Base-by-base conservation (phyloP, 2,888 invertebrate species). In the Aethes cnicana region DNA sequence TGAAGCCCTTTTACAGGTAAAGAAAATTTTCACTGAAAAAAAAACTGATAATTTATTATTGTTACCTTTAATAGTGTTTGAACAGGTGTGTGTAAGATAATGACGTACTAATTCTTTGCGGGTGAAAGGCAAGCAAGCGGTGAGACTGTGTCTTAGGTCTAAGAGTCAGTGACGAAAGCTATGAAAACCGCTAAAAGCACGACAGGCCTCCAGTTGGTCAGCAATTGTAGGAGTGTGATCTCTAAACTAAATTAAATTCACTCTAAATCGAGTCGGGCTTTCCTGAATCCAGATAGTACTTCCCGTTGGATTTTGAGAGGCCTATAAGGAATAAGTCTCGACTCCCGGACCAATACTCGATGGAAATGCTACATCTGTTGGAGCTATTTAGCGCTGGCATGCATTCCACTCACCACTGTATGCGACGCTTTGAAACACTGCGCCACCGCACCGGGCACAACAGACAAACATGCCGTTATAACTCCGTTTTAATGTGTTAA, bases 381-480 rank as follows among this genome's bases (percentile, higher is more conserved):
- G 63, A 69, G 72, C 73, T 72, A 74, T 55, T 55, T 68, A 77
- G 73, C 74, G 72, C 72, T 62, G 64, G 57, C 82, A 84, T 90
- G 83, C 83, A 81, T 70, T 91, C 91, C 91, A 94, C 96, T 96
- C 96, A 96, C 96, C 96, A 91, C 96, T 96, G 93, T 96, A 96
- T 90, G 96, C 96, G 94, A 96, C 96, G 92, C 95, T 96, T 94
- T 96, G 96, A 95, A 96, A 96, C 96, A 96, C 96, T 96, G 94
- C 83, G 74, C 77, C 80, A 77, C 84, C 81, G 88, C 87, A 85
- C 87, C 88, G 82, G n/a, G 72, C 81, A 80, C 80, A 87, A 88
- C 83, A 87, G 81, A 89, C 76, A 89, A 88, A 89, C 88, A 89
- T 87, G 87, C 88, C 80, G 74, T 86, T 86, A 86, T 71, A 66